phyloP scores from a whole-genome alignment of 2,113 vertebrate species.

The Caranx melampygus region DNA sequence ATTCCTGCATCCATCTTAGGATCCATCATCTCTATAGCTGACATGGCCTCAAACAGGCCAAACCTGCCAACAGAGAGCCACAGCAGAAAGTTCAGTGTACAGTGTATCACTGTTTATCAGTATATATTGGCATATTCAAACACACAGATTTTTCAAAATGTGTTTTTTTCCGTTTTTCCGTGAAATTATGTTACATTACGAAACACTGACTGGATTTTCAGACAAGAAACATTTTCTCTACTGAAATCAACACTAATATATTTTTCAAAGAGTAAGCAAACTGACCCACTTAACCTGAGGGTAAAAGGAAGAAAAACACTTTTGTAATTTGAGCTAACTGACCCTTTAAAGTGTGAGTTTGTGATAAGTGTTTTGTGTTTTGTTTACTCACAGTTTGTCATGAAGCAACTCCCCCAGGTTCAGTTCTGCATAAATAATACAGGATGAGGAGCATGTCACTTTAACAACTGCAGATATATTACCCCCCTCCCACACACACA shows the following conservation, averaged over 20 bases:
- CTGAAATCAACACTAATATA: not conserved
- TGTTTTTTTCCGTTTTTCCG: not conserved
- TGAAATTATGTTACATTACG: not conserved
- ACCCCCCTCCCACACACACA: not conserved
- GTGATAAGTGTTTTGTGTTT: not conserved
- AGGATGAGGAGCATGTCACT: slow-evolving; percentile 41
- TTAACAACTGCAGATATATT: not conserved
- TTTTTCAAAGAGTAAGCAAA: not conserved
- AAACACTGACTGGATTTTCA: not conserved
- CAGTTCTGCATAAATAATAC: slow-evolving; percentile 86
- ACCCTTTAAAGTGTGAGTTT: not conserved
- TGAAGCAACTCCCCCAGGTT: slow-evolving; percentile 98
- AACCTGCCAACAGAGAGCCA: slow-evolving; percentile 83
- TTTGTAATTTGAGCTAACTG: not conserved
- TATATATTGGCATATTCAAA: not conserved
- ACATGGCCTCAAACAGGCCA: slow-evolving; percentile 99
- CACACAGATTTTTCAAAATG: not conserved
- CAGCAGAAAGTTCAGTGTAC: not conserved
- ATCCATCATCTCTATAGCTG: slow-evolving; percentile 99
- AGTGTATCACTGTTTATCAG: not conserved
- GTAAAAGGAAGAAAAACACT: not conserved
- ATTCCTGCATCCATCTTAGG: slow-evolving; percentile 99
- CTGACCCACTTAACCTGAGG: not conserved
- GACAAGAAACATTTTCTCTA: not conserved
- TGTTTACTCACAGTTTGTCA: slow-evolving; percentile 95